These are phyloP conservation scores for Dromaius novaehollandiae DNA, from an alignment of 2,113 vertebrate species.

Conservation along the genomic window DNA sequence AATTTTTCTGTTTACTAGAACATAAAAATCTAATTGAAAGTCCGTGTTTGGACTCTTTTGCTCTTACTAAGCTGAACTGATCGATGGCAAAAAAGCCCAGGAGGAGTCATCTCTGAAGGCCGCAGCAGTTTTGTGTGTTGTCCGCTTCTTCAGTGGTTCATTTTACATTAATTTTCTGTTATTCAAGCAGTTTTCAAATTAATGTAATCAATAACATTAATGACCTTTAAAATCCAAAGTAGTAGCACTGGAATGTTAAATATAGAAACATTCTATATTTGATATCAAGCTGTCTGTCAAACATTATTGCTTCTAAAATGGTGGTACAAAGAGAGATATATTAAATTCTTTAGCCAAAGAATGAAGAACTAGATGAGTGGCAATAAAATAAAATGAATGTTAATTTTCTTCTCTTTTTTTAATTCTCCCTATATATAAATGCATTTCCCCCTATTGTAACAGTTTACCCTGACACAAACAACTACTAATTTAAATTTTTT, in stretches of 20 bases:
- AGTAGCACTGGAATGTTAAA: not conserved
- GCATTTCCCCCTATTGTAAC: not conserved
- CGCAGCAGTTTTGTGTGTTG: not conserved
- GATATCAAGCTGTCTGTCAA: not conserved
- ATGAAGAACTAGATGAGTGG: not conserved
- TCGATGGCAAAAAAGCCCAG: not conserved
- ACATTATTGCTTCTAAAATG: not conserved
- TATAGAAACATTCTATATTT: not conserved
- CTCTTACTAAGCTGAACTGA: not conserved
- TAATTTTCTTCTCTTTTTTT: not conserved
- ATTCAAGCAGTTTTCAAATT: not conserved
- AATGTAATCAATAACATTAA: not conserved
- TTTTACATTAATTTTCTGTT: not conserved
- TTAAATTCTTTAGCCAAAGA: not conserved
- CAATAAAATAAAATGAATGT: not conserved
- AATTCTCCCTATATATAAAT: not conserved
- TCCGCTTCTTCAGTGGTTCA: not conserved
- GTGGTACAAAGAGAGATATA: not conserved
- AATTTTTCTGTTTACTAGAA: not conserved
- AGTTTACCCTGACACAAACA: not conserved
- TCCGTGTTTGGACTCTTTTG: not conserved
- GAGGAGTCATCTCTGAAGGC: not conserved
- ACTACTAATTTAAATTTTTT: not conserved
- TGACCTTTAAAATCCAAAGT: slow-evolving; percentile 9
- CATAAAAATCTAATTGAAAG: not conserved